Evolutionary conservation across 2,113 vertebrate genomes (phyloP).

Genomic region (Crypturellus undulatus): DNA sequence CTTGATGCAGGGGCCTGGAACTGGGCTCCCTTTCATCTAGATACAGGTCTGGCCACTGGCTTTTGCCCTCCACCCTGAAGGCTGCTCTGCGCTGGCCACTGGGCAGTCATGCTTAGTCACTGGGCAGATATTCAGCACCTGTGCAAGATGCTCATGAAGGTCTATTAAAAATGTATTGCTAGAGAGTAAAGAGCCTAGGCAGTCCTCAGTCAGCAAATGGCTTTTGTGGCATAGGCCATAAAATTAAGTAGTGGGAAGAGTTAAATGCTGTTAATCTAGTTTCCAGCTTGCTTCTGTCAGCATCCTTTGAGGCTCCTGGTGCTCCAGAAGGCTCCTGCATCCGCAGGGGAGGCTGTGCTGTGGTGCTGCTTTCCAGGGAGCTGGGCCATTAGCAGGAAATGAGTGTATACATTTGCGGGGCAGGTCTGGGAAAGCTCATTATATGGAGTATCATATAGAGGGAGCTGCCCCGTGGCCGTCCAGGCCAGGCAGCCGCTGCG

Average conservation of each 20-base stretch:
- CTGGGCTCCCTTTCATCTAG: neutral
- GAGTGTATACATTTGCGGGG: accelerated
- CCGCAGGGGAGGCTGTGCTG: accelerated
- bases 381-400: neutral
- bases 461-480: neutral
- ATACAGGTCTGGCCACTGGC: neutral
- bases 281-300: neutral
- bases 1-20: neutral
- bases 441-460: neutral
- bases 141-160: neutral
- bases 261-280: neutral
- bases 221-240: neutral
- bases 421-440: neutral
- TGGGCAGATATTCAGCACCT: neutral
- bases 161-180: neutral
- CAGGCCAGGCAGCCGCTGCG: accelerated
- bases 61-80: neutral
- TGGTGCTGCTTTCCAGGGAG: neutral
- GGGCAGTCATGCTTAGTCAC: neutral
- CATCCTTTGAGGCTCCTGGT: neutral
- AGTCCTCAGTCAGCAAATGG: neutral
- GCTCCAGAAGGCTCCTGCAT: neutral
- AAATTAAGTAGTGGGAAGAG: neutral
- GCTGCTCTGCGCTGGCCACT: neutral
- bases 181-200: neutral